Evolutionary conservation across 2,888 invertebrate species (phyloP), one percentile per base, ranked within the genome.

Genomic region (Apamea crenata): DNA sequence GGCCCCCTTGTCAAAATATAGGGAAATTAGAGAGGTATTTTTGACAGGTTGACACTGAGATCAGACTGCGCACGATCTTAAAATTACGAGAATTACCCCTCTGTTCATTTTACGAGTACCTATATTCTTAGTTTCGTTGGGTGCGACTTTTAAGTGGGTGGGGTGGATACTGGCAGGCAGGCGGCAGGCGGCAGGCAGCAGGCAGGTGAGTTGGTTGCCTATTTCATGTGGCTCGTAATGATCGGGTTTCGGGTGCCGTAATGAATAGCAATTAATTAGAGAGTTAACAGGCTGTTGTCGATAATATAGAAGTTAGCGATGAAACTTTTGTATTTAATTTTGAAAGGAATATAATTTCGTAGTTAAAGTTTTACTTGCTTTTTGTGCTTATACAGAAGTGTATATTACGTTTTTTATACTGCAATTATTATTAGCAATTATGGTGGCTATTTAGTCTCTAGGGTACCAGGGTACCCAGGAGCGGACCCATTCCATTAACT

Each of bases 181-280:
- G 66, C 53, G 76, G 47, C 16, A 47, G 47, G 66, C 7, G 7
- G 69, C 16, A 67, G 70, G 78, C 40, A 83, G 87, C 16, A 67
- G 70, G 78, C 40, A 83, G 87, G 83, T 65, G 50, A 63, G 68
- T 73, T 56, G 70, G 63, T 77, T 69, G 72, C 84, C 77, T 80
- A 66, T 80, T 85, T 84, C 87, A 85, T 87, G 72, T 75, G 56
- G 68, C 65, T 72, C 71, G 65, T 73, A 87, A 85, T 77, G 74
- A 85, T 84, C 72, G 69, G 74, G 84, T 68, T 77, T 73, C 70
- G 69, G 80, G 72, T 77, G 77, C 56, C 50, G 72, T 87, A 87
- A 84, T 85, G 87, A 85, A 84, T 87, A 84, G 56, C 74, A 81
- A 87, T 87, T 80, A 80, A 87, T 83, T 75, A 85, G 32, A 29